Conservation (phyloP, 2,113 vertebrate genomes). For the Suricata suricatta region DNA sequence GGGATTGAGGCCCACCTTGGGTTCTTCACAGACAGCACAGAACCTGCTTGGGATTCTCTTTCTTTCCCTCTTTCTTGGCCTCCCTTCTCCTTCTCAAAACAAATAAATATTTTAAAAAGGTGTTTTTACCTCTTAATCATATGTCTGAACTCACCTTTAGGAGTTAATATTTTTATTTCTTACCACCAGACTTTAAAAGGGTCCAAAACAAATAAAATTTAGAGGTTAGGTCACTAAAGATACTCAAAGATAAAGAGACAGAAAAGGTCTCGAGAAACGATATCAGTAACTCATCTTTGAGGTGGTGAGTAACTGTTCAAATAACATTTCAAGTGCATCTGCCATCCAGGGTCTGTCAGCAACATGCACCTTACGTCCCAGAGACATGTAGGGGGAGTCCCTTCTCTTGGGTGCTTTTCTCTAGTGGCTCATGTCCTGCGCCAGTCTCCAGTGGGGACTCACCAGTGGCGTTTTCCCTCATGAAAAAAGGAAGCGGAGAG, state of each 20-base stretch:
- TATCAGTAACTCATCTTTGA: not conserved
- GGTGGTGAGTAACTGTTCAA: not conserved
- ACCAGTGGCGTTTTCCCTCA: not conserved
- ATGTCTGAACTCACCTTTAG: conserved; percentile 3
- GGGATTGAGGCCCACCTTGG: too few species aligned
- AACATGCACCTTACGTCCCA: too few species aligned
- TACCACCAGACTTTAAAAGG: not conserved
- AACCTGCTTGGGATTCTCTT: too few species aligned
- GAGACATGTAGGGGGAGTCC: not conserved
- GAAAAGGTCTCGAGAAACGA: not conserved
- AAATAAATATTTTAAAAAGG: too few species aligned
- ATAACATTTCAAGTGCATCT: not conserved
- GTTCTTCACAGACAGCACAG: too few species aligned
- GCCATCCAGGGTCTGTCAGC: not conserved
- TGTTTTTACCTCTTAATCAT: not conserved
- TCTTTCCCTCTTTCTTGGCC: too few species aligned
- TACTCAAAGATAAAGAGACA: not conserved
- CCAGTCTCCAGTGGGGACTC: not conserved
- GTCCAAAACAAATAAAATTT: not conserved
- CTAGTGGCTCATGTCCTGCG: not conserved
- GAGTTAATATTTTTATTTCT: not conserved
- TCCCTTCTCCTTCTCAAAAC: too few species aligned
- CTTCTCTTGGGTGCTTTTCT: not conserved
- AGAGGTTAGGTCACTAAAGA: not conserved
- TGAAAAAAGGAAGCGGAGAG: not conserved